Percentiles rank a stretch among this genome's conserved stretches.
Evolutionary conservation across 2,797 vertebrate genomes (phyloP).

Genomic region (Distichodus sexfasciatus): DNA sequence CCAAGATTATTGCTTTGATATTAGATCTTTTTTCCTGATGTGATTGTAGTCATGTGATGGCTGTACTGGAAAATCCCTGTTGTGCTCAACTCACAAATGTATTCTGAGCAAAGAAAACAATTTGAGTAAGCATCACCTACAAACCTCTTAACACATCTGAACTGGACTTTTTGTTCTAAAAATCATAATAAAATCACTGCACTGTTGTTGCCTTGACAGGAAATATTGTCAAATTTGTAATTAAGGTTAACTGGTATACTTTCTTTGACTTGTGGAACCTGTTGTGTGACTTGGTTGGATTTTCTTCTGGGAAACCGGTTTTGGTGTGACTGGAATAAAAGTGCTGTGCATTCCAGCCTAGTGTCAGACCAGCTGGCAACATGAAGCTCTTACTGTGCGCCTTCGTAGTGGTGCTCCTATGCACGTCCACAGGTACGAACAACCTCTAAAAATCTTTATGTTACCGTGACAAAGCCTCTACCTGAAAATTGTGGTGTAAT

Average conservation of each 20-base stretch:
- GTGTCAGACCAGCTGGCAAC: slow-evolving; percentile 38
- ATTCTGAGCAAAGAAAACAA: no score
- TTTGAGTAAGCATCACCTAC: no score
- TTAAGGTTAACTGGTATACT: background rate
- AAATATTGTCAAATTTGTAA: background rate
- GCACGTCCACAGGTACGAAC: slow-evolving; percentile 60
- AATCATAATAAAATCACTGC: no score
- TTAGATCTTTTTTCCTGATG: no score
- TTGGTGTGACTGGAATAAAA: slow-evolving; percentile 23
- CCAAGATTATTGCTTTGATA: no score
- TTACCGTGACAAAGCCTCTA: background rate
- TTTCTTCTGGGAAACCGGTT: background rate
- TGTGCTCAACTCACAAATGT: no score
- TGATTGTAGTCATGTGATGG: no score
- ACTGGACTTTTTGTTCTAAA: no score
- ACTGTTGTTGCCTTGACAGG: no score
- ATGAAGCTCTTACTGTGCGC: slow-evolving; percentile 64
- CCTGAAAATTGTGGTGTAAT: no score
- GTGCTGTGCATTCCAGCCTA: background rate
- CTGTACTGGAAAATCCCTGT: no score
- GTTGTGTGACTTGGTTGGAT: slow-evolving; percentile 19
- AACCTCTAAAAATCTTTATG: background rate
- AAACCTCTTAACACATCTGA: no score
- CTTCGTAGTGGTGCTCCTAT: slow-evolving; percentile 58
- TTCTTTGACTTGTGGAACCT: slow-evolving; percentile 11